Conservation (phyloP, 2,888 invertebrate genomes). For the Danaus chrysippus region DNA sequence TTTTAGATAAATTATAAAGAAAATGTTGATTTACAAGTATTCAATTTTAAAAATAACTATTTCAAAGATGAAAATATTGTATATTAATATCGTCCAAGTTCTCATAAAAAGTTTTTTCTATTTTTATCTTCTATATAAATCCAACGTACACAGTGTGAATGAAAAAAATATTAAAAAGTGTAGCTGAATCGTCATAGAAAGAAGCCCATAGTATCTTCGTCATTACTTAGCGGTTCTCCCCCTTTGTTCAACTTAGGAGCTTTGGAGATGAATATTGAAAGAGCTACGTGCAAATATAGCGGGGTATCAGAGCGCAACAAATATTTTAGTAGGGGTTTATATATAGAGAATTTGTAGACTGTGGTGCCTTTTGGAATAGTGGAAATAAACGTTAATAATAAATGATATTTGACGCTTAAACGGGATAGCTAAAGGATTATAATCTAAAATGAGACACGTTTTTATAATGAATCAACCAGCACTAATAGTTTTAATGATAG, state of each 20-base stretch:
- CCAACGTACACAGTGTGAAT: conserved; percentile 17
- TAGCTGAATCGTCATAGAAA: conserved; percentile 29
- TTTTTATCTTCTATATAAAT: neutral
- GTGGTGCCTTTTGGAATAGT: neutral
- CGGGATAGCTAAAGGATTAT: neutral
- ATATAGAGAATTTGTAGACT: conserved; percentile 4
- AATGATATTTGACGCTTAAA: neutral
- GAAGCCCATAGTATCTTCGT: conserved; percentile 23
- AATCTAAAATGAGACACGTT: neutral
- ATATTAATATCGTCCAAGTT: no score
- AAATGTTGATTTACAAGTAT: no score
- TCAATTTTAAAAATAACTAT: no score
- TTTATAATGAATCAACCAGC: no score
- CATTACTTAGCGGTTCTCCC: conserved; percentile 32
- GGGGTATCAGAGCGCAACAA: neutral
- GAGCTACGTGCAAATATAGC: conserved; percentile 10
- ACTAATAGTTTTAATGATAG: no score
- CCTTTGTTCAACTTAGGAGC: conserved; percentile 23
- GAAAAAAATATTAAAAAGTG: conserved; percentile 25
- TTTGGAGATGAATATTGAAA: conserved; percentile 23
- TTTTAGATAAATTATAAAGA: no score
- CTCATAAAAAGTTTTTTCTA: neutral
- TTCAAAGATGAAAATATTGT: no score
- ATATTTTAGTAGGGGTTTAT: conserved; percentile 7
- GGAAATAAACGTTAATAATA: conserved; percentile 1